Conservation (phyloP, 2,888 invertebrate species). For the Protula sp. region DNA sequence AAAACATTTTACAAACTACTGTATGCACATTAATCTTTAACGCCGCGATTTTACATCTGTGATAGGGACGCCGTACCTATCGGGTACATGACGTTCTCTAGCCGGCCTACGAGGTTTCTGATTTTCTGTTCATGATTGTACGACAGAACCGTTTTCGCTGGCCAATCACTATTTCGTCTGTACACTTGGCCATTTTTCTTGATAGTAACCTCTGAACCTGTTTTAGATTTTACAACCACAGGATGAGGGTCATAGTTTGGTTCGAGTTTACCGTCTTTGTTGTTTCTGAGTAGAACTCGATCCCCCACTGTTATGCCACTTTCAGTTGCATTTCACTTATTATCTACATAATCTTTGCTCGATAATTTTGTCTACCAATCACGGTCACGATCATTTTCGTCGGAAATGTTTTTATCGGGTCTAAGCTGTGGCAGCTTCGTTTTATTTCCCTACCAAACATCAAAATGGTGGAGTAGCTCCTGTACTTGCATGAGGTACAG, state of each 20-base stretch:
- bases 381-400: neutral
- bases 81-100: too few species aligned
- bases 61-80: too few species aligned
- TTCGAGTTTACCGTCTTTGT: conserved; percentile 3
- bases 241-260: neutral
- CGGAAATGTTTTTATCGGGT: neutral
- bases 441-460: neutral
- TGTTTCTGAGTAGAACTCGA: neutral
- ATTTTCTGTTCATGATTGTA: too few species aligned
- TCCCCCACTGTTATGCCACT: neutral
- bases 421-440: neutral
- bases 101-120: too few species aligned
- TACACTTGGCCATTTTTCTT: too few species aligned
- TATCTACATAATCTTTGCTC: neutral
- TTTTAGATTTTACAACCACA: too few species aligned
- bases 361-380: neutral
- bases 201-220: too few species aligned
- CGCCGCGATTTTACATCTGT: too few species aligned
- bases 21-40: too few species aligned
- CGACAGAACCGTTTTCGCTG: too few species aligned
- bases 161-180: too few species aligned
- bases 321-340: neutral
- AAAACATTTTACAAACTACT: too few species aligned
- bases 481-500: neutral
- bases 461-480: neutral